Conservation (phyloP, 2,888 invertebrate genomes). For the Resseliella maxima region DNA sequence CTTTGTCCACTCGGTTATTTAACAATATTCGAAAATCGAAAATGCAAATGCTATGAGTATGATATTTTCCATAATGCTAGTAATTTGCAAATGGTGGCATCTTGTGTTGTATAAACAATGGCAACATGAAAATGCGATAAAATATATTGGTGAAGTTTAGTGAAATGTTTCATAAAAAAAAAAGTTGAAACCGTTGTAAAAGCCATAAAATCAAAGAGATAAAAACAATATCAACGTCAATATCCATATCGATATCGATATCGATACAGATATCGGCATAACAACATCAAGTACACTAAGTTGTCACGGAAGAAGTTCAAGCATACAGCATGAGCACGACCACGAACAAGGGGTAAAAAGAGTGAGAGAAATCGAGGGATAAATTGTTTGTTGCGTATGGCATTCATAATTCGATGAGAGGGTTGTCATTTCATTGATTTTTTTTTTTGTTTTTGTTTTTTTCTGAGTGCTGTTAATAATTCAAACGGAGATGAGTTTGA, state of each 20-base stretch:
- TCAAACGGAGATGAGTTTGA: not conserved
- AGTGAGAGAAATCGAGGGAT: not conserved
- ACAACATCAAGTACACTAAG: too few species aligned
- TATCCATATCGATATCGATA: not conserved
- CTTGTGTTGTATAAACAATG: not conserved
- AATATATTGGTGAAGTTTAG: not conserved
- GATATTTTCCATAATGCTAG: not conserved
- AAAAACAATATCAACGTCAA: conserved; percentile 31
- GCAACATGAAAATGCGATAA: not conserved
- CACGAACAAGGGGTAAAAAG: not conserved
- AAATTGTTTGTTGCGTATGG: not conserved
- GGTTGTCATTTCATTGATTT: conserved; percentile 29
- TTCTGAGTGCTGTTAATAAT: not conserved
- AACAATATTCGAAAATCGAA: not conserved
- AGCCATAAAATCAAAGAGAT: not conserved
- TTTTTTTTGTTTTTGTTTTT: conserved; percentile 14
- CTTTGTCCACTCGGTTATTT: conserved; percentile 13
- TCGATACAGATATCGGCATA: not conserved
- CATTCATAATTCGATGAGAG: conserved; percentile 10
- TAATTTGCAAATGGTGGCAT: not conserved
- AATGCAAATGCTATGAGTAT: not conserved
- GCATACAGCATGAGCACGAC: too few species aligned
- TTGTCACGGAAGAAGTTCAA: too few species aligned
- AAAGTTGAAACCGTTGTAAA: conserved; percentile 1
- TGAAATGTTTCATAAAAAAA: not conserved